A percentile compares a stretch with the other conserved stretches of the same genome.
These are phyloP conservation scores for Oopsacas minuta DNA, from an alignment of 37 sponge, comb jelly and placozoan species.

Conservation along the genomic window DNA sequence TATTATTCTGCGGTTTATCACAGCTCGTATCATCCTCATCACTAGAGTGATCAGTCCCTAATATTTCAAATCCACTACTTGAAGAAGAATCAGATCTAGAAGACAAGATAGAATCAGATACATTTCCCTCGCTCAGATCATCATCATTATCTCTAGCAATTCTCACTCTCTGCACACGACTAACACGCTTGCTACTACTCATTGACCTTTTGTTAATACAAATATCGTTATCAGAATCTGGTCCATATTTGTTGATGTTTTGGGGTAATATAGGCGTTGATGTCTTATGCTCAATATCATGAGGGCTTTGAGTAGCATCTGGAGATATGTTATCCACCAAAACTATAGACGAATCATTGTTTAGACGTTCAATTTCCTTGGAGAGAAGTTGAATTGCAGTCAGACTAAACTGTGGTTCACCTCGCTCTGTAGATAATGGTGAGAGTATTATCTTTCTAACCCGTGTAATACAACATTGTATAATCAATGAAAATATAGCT, in stretches of 20 bases:
- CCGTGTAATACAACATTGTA: neutral
- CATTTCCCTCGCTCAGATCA: slow-evolving; percentile 24
- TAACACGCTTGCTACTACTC: neutral
- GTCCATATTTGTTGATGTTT: neutral
- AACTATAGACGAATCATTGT: neutral
- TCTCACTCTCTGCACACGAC: neutral
- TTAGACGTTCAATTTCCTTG: neutral
- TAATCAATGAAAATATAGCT: slow-evolving; percentile 47
- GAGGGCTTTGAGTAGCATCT: neutral
- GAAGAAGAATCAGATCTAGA: neutral
- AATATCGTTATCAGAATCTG: neutral
- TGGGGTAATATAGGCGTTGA: too few species aligned
- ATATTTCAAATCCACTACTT: neutral
- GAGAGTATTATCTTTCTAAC: neutral
- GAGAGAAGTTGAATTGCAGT: neutral
- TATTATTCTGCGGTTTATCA: neutral
- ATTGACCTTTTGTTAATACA: neutral
- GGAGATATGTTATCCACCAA: neutral
- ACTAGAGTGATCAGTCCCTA: neutral
- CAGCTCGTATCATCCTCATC: neutral
- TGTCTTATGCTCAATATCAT: too few species aligned
- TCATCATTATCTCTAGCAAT: neutral
- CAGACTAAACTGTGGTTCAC: neutral
- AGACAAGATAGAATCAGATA: neutral
- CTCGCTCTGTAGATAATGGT: neutral